A percentile compares a stretch with the other conserved stretches of the same genome.
Evolutionary conservation across 2,888 invertebrate genomes (phyloP).

Genomic region (Mycalesis mineus): DNA sequence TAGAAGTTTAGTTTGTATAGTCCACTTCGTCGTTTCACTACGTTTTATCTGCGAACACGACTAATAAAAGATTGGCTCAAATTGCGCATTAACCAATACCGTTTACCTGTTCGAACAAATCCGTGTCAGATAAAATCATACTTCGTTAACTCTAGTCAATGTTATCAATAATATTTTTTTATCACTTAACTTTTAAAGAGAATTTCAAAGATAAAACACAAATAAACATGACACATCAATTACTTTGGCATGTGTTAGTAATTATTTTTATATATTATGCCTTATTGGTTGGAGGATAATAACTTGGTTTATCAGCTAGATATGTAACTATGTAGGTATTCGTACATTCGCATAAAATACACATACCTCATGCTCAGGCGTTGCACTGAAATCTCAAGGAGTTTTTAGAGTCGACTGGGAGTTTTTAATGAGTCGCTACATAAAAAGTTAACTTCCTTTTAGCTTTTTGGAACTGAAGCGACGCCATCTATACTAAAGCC

Average conservation of each 20-base stretch:
- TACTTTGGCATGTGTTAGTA: constrained; percentile 40
- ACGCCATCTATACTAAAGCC: too few relatives aligned
- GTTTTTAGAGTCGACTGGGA: too few relatives aligned
- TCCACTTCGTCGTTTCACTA: neutral
- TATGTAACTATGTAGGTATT: constrained; percentile 11
- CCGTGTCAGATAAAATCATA: constrained; percentile 31
- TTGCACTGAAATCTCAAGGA: constrained; percentile 16
- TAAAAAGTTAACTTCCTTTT: too few relatives aligned
- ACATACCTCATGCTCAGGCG: constrained; percentile 23
- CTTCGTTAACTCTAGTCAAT: constrained; percentile 11
- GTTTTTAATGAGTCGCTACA: too few relatives aligned
- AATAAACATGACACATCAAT: constrained; percentile 28
- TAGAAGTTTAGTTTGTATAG: too few relatives aligned
- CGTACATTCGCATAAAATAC: too few relatives aligned
- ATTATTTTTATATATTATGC: constrained; percentile 15
- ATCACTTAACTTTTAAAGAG: constrained; percentile 23
- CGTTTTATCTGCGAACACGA: neutral
- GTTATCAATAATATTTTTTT: constrained; percentile 19
- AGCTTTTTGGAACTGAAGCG: too few relatives aligned
- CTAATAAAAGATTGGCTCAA: neutral
- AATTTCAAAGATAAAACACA: constrained; percentile 26
- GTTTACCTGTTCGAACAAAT: neutral
- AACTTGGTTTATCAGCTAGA: constrained; percentile 20
- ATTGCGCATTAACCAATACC: constrained; percentile 2
- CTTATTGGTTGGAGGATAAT: constrained; percentile 21